Conservation (phyloP, 2,888 invertebrate genomes). For the Pasiphila rectangulata region DNA sequence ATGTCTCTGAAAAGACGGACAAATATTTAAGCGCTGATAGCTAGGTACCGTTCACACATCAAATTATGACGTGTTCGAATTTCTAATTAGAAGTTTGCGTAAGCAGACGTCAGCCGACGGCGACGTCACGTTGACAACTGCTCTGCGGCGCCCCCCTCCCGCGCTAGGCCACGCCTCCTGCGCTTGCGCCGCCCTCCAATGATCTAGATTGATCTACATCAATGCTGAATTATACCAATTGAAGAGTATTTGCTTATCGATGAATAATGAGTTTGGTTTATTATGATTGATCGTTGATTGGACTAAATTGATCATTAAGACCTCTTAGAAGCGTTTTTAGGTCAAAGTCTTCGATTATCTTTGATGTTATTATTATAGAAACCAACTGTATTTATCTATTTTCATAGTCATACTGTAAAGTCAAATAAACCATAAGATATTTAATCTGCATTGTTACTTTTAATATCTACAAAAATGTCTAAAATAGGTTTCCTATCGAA, state of each 20-base stretch:
- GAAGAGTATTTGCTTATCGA: constrained; percentile 31
- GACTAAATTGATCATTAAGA: constrained; percentile 14
- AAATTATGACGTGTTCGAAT: constrained; percentile 13
- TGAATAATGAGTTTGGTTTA: constrained; percentile 23
- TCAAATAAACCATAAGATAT: too few species aligned
- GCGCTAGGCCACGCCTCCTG: constrained; percentile 55
- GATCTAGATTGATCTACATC: constrained; percentile 73
- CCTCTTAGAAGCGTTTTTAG: constrained; percentile 1
- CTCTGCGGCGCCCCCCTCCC: constrained; percentile 57
- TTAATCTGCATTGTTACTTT: not conserved
- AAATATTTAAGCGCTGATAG: too few species aligned
- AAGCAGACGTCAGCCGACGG: constrained; percentile 47
- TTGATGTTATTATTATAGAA: too few species aligned
- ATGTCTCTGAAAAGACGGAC: too few species aligned
- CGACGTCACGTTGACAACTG: constrained; percentile 63
- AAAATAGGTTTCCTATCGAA: not conserved
- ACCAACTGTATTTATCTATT: too few species aligned
- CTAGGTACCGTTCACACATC: constrained; percentile 17
- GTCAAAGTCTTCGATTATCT: constrained; percentile 2
- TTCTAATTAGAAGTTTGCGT: constrained; percentile 37
- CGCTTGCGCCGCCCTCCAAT: constrained; percentile 63
- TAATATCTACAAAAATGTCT: not conserved
- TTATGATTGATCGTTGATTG: constrained; percentile 25
- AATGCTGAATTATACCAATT: constrained; percentile 38
- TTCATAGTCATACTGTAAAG: too few species aligned